Base-by-base conservation (phyloP, 2,888 invertebrate genomes). In the Drosophila nr. medialis region DNA sequence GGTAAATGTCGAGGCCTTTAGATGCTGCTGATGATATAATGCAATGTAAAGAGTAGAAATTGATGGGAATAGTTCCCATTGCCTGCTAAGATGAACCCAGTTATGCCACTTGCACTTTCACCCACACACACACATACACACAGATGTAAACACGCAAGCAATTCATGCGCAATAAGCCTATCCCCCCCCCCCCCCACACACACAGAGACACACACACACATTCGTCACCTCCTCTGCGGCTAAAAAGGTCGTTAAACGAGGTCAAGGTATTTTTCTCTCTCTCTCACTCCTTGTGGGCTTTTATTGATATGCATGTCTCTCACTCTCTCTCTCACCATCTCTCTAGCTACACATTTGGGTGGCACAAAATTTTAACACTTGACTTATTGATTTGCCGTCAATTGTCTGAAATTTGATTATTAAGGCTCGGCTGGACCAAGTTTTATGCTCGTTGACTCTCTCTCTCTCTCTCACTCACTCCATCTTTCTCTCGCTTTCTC, bases 361-460 rank as follows among this genome's bases (percentile, higher is more conserved):
- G 58, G 60, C 55, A 45, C 24, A 30, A 72, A 65, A 75, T 66
- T 85, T 75, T 60, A 78, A 66, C 81, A 83, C 81, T 83, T 86
- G 75, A 81, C 72, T 83, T 84, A 86, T 84, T 72, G 84, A 86
- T 84, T 84, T 79, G 67, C 69, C 60, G 68, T 75, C 75, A 79
- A 69, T 72, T 82, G 74, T 85, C 63, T 64, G 72, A 71, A 82
- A 78, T 82, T 77, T 73, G 75, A 82, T 80, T 83, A 80, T 80
- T 69, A 63, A 69, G 62, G 73, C 80, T 75, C 63, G 81, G 53
- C 68, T 81, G 78, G 75, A 78, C 75, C 81, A 83, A 72, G 53
- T 56, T 55, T 63, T 45, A 40, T 40, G 56, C 38, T 45, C 15
- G 4, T 24, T 24, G 45, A 45, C 11, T n/a, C 10, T 36, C 15